Base-by-base conservation (phyloP, 2,888 invertebrate species). In the Scelioninae gen. 2 region DNA sequence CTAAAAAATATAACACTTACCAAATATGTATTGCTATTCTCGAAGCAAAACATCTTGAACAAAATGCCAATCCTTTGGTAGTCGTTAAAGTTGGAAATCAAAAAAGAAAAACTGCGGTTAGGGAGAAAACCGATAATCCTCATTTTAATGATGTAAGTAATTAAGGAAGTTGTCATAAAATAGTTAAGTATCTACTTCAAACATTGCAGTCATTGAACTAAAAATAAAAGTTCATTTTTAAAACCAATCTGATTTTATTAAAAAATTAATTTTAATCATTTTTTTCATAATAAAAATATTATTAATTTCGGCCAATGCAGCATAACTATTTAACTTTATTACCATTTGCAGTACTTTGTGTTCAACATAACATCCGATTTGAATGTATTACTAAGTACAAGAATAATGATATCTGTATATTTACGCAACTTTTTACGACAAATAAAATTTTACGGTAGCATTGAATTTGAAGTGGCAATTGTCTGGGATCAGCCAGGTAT, bases 401-500 rank as follows among this genome's bases (percentile, higher is more conserved):
- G 86, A 22, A 86, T 94, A 5, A 88, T 88, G 78, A 86, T 93
- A 52, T 90, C 91, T 6, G 89, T 93, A 9, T 83, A 85, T 57
- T 58, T 85, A 35, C 78, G 80, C 19, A 79, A 78, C 58, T 79
- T 76, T 61, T 68, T 84, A 28, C 78, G 81, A 18, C 82, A 79
- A 60, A 76, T 79, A 15, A 85, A 84, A 67, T 85, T 84, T 64
- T 75, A 85, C n/a, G 93, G 93, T 0, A 90, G 90, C 80, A 85
- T 90, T 5, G 87, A 85, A 16, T 87, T 93, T 43, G 92, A 93
- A 78, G 86, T 93, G 9, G 91, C 91, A 6, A 90, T 91, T 0
- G 89, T 94, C 11, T 94, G 94, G 92, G 88, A 88, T 52, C 93
- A 93, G 81, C 89, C 90, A 79, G 88, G 92, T 92, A 85, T 71